A percentile compares a stretch with the other conserved stretches of the same genome.
phyloP scores from a whole-genome alignment of 2,888 invertebrate genomes.

The Philopedon plagiatum region DNA sequence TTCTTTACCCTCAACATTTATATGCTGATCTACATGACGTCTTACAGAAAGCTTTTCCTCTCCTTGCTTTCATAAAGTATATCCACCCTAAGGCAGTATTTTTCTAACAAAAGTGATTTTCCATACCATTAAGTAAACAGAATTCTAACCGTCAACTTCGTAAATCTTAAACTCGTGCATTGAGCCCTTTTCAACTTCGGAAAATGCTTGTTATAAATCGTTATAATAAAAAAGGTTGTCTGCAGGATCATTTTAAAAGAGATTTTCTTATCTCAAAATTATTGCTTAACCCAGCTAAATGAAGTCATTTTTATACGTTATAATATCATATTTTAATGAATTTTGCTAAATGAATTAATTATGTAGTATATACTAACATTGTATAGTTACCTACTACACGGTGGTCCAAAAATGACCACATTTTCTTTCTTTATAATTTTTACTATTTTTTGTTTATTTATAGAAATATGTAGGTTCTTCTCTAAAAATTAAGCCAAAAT shows the following conservation, averaged over 20 bases:
- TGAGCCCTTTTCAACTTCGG: constrained; percentile 6
- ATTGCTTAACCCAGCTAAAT: too few relatives aligned
- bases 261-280: not conserved
- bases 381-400: too few relatives aligned
- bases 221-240: constrained; percentile 1
- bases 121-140: constrained; percentile 13
- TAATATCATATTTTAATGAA: too few relatives aligned
- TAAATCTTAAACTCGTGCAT: constrained; percentile 7
- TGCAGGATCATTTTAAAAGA: not conserved
- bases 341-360: too few relatives aligned
- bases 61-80: constrained; percentile 6
- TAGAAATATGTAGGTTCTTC: too few relatives aligned
- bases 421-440: not conserved
- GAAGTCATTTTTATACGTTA: too few relatives aligned
- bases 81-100: constrained; percentile 7
- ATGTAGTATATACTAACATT: too few relatives aligned
- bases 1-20: not conserved
- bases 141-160: constrained; percentile 6
- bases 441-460: too few relatives aligned
- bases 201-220: constrained; percentile 6
- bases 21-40: not conserved
- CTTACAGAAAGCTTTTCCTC: not conserved
- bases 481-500: too few relatives aligned
- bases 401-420: not conserved
- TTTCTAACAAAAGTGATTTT: constrained; percentile 17